Evolutionary conservation across 2,888 invertebrate genomes (phyloP).

Genomic region (Abrostola triplasia): DNA sequence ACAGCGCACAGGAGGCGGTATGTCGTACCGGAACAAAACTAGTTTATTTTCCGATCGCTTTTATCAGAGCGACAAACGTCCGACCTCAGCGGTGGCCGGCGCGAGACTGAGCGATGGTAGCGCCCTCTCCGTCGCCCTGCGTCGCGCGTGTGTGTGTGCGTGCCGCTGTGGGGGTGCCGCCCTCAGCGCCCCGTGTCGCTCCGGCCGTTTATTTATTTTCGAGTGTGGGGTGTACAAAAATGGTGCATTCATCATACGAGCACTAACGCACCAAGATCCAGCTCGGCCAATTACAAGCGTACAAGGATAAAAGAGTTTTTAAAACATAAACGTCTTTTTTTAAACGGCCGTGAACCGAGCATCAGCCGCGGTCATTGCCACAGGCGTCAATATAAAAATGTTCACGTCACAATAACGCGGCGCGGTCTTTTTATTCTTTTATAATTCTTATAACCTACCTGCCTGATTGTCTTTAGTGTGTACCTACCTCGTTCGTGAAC

Average conservation of each 20-base stretch:
- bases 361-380: constrained; percentile 84
- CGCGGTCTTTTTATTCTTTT: constrained; percentile 55
- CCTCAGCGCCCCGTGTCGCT: constrained; percentile 62
- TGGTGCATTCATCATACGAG: constrained; percentile 61
- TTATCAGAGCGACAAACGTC: constrained; percentile 76
- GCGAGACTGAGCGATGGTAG: constrained; percentile 87
- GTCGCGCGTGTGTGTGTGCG: constrained; percentile 68
- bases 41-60: constrained; percentile 84
- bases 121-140: constrained; percentile 79
- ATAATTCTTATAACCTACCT: constrained; percentile 28
- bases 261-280: constrained; percentile 50
- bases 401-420: constrained; percentile 76
- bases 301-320: constrained; percentile 68
- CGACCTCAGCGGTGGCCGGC: constrained; percentile 79
- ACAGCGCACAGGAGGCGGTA: constrained; percentile 77
- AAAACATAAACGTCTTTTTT: constrained; percentile 73
- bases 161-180: constrained; percentile 70
- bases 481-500: constrained; percentile 29
- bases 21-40: constrained; percentile 84
- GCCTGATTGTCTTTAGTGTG: constrained; percentile 43
- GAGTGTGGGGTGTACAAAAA: constrained; percentile 72
- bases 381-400: constrained; percentile 81
- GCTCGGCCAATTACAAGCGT: constrained; percentile 54
- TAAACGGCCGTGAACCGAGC: constrained; percentile 85
- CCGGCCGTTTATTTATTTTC: constrained; percentile 80